Evolutionary conservation across 2,888 invertebrate genomes (phyloP).

Genomic region (Cerastis leucographa): DNA sequence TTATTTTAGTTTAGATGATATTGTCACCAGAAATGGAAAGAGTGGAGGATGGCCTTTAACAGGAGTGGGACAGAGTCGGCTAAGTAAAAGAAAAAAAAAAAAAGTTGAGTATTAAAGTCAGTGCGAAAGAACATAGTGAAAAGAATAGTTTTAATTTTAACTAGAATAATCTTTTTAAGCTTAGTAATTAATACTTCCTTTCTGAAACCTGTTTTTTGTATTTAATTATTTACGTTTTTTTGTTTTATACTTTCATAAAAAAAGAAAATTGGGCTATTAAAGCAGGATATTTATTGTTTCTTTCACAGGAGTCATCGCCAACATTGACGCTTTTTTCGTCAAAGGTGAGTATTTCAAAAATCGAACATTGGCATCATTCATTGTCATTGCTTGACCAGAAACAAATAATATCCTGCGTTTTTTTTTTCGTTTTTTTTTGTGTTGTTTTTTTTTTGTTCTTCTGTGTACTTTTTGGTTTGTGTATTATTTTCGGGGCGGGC

Average conservation of each 20-base stretch:
- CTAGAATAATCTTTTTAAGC: not conserved
- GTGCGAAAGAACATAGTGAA: not conserved
- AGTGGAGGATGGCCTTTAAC: not conserved
- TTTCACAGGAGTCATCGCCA: conserved; percentile 94
- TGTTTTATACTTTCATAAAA: conserved; percentile 58
- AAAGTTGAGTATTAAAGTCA: too few species aligned
- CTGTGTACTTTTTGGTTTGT: conserved; percentile 53
- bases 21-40: not conserved
- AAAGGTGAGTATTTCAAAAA: conserved; percentile 91
- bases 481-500: conserved; percentile 54
- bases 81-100: too few species aligned
- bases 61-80: not conserved
- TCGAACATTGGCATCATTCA: conserved; percentile 70
- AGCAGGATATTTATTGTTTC: conserved; percentile 88
- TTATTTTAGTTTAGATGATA: not conserved
- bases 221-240: conserved; percentile 53
- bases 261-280: conserved; percentile 78
- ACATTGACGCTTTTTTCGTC: conserved; percentile 95
- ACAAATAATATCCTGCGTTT: conserved; percentile 79
- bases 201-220: conserved; percentile 22
- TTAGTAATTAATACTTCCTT: not conserved
- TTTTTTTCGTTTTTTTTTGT: conserved; percentile 60
- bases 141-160: too few species aligned
- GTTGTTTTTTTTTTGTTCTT: conserved; percentile 41
- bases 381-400: conserved; percentile 78